phyloP scores from a whole-genome alignment of 2,797 vertebrate genomes.

The Anableps anableps region DNA sequence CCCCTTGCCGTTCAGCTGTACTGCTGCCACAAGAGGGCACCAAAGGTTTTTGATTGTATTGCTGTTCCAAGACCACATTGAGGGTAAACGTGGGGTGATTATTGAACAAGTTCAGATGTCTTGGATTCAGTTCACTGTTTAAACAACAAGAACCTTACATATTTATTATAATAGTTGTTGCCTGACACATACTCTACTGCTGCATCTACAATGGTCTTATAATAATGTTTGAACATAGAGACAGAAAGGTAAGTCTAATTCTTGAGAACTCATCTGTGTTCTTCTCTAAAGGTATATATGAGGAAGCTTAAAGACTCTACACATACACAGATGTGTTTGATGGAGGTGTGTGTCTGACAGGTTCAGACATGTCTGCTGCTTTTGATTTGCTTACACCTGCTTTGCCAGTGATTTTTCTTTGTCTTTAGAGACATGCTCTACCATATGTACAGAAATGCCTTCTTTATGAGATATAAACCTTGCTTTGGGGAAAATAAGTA shows the following conservation, averaged over 20 bases:
- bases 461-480: background rate
- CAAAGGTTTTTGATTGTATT: conserved; percentile 21
- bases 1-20: conserved; percentile 22
- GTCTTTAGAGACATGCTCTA: background rate
- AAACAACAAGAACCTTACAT: background rate
- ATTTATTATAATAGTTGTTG: background rate
- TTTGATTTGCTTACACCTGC: conserved; percentile 32
- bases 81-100: background rate
- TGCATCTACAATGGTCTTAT: conserved; percentile 5
- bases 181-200: background rate
- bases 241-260: conserved; percentile 47
- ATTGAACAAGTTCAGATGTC: background rate
- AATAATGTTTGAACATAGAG: conserved; percentile 11
- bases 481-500: background rate
- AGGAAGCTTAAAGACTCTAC: background rate
- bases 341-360: conserved; percentile 12
- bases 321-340: conserved; percentile 22
- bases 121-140: conserved; percentile 9
- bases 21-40: conserved; percentile 68
- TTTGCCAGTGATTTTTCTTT: conserved; percentile 57
- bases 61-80: background rate
- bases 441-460: background rate
- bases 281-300: conserved; percentile 6
- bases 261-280: conserved; percentile 33
- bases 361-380: conserved; percentile 15